These are phyloP conservation scores for Sipha maydis DNA, from an alignment of 2,888 invertebrate genomes.

Conservation along the genomic window DNA sequence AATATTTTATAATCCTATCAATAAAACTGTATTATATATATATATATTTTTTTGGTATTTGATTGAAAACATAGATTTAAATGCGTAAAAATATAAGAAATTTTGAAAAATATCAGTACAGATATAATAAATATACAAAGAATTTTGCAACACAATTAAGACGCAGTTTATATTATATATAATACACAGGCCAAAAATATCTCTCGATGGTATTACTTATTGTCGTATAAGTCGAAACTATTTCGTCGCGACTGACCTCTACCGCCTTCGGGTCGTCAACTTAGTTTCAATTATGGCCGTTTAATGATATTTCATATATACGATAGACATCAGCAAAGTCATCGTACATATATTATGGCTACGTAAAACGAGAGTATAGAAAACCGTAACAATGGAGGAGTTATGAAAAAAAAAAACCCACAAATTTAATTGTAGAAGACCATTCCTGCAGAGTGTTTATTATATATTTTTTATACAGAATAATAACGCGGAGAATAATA, in stretches of 20 bases:
- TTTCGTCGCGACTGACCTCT: background rate
- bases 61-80: no score
- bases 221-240: background rate
- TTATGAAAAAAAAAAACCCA: background rate
- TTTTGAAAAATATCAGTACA: no score
- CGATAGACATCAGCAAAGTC: conserved; percentile 18
- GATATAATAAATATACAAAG: no score
- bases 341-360: background rate
- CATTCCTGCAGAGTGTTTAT: background rate
- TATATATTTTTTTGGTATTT: no score
- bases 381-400: background rate
- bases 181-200: no score
- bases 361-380: background rate
- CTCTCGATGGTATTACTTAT: background rate
- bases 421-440: background rate
- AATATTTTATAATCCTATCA: no score
- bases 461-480: no score
- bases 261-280: background rate
- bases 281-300: conserved; percentile 11
- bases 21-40: no score
- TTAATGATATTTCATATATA: background rate
- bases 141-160: no score
- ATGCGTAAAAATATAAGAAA: no score
- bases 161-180: no score
- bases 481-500: no score